Evolutionary conservation across 2,888 invertebrate genomes (phyloP).

Genomic region (Acanthoscelides obtectus): DNA sequence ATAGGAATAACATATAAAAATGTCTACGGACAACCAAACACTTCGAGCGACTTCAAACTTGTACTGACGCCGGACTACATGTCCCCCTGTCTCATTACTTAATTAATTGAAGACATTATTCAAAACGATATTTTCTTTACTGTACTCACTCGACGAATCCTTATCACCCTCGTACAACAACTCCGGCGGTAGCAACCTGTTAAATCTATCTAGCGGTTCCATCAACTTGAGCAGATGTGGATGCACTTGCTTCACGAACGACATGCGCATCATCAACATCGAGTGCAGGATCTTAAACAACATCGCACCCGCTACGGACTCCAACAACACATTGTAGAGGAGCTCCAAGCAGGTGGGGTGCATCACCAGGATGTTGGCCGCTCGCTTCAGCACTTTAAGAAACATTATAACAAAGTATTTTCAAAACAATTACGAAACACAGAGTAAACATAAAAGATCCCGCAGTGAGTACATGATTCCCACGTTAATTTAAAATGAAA

Average conservation of each 20-base stretch:
- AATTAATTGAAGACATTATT: too few relatives aligned
- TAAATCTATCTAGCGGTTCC: slow-evolving; percentile 44
- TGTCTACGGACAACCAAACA: too few relatives aligned
- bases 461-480: too few relatives aligned
- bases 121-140: neutral
- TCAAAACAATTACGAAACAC: too few relatives aligned
- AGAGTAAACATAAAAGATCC: too few relatives aligned
- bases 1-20: too few relatives aligned
- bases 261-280: slow-evolving; percentile 52
- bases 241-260: slow-evolving; percentile 41
- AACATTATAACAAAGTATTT: too few relatives aligned
- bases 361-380: slow-evolving; percentile 39
- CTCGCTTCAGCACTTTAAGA: slow-evolving; percentile 40
- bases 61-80: too few relatives aligned
- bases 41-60: too few relatives aligned
- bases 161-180: slow-evolving; percentile 39
- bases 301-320: slow-evolving; percentile 56
- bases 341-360: slow-evolving; percentile 43
- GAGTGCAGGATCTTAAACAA: slow-evolving; percentile 55
- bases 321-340: slow-evolving; percentile 49
- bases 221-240: slow-evolving; percentile 43
- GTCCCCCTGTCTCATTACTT: too few relatives aligned
- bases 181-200: slow-evolving; percentile 43
- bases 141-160: slow-evolving; percentile 30
- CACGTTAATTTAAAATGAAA: too few relatives aligned